A percentile compares a stretch with the other conserved stretches of the same genome.
Conservation (phyloP, 2,888 invertebrate species). For the Thecocarcelia acutangulata region DNA sequence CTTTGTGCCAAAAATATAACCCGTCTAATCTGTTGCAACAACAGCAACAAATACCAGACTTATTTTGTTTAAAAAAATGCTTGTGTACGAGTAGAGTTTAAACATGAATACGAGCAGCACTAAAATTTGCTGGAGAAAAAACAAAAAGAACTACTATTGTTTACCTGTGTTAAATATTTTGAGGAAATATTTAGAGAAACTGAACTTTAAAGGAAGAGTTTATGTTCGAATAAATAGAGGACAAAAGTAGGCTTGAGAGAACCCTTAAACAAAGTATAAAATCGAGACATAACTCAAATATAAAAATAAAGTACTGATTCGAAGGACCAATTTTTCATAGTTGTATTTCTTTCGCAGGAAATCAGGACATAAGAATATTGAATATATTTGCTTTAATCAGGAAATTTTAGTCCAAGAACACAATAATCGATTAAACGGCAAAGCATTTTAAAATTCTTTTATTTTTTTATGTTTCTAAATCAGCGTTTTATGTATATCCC, state of each 20-base stretch:
- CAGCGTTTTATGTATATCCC: too few relatives aligned
- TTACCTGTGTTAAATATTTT: slow-evolving; percentile 39
- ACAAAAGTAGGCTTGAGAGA: neutral
- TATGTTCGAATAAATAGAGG: neutral
- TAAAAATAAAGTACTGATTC: too few relatives aligned
- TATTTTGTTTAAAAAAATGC: slow-evolving; percentile 32
- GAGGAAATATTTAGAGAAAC: neutral
- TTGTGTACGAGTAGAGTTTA: slow-evolving; percentile 37
- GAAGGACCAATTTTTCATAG: too few relatives aligned
- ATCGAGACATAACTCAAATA: neutral
- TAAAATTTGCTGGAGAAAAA: slow-evolving; percentile 36
- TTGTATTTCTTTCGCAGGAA: too few relatives aligned
- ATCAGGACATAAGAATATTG: too few relatives aligned
- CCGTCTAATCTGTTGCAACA: slow-evolving; percentile 62
- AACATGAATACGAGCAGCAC: slow-evolving; percentile 23
- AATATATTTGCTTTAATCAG: too few relatives aligned
- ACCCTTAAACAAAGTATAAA: neutral
- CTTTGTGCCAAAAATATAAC: slow-evolving; percentile 64
- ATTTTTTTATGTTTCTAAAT: too few relatives aligned
- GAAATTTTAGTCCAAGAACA: too few relatives aligned
- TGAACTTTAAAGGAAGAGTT: neutral
- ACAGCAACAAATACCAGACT: slow-evolving; percentile 39
- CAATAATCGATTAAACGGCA: too few relatives aligned
- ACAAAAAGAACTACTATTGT: slow-evolving; percentile 7
- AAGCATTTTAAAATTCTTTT: too few relatives aligned